Evolutionary conservation across 2,113 vertebrate genomes (phyloP).

Genomic region (Phalacrocorax pelagicus): DNA sequence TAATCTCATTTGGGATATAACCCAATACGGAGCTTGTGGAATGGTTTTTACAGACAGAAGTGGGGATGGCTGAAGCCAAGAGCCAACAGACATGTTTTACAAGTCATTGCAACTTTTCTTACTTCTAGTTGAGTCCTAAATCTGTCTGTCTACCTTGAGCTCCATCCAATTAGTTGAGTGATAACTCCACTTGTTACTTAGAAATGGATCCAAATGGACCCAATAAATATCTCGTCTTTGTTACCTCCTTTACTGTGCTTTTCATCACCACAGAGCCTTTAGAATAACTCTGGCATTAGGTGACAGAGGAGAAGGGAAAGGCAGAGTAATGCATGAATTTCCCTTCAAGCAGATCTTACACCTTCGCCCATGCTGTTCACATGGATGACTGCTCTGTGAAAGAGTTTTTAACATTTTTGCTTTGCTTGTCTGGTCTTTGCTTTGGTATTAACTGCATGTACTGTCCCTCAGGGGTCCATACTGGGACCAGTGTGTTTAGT

Average conservation of each 20-base stretch:
- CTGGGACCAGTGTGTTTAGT: no score
- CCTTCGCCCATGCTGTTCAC: neutral
- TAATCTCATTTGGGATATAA: conserved; percentile 28
- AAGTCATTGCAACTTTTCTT: neutral
- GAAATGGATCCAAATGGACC: neutral
- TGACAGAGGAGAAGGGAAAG: neutral
- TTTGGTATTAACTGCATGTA: neutral
- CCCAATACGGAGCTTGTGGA: neutral
- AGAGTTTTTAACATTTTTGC: neutral
- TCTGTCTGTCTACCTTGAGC: neutral
- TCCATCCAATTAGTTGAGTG: neutral
- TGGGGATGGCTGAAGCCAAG: neutral
- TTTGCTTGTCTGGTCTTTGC: neutral
- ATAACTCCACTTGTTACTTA: neutral
- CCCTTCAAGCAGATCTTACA: neutral
- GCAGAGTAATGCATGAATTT: neutral
- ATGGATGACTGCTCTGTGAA: neutral
- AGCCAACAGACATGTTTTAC: neutral
- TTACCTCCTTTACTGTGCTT: neutral
- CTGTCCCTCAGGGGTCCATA: no score
- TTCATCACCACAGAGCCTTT: neutral
- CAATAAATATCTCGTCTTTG: neutral
- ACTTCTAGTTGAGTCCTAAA: neutral
- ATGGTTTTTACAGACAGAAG: neutral
- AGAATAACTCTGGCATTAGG: neutral